A percentile compares a stretch with the other conserved stretches of the same genome.
These are phyloP conservation scores for Cydia strobilella DNA, from an alignment of 1,140 invertebrate genomes.

Conservation along the genomic window DNA sequence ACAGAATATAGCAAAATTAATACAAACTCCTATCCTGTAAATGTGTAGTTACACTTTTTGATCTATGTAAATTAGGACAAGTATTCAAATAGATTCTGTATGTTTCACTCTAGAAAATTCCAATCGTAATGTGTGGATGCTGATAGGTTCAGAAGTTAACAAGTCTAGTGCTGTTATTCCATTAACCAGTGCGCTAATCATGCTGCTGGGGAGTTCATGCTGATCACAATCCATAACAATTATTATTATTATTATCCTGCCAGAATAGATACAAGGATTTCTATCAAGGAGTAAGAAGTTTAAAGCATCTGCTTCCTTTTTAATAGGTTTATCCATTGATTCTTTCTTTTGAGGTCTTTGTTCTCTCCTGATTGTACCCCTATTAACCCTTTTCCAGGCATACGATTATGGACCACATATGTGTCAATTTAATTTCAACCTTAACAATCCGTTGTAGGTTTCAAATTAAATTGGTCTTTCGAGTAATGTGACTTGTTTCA, in stretches of 20 bases:
- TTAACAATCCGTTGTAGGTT: too few relatives aligned
- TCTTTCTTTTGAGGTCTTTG: not conserved
- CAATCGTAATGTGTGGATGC: slow-evolving; percentile 69
- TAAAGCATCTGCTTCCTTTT: not conserved
- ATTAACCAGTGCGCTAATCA: not conserved
- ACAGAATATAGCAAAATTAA: slow-evolving; percentile 53
- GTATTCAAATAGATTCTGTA: slow-evolving; percentile 58
- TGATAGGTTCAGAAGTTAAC: slow-evolving; percentile 62
- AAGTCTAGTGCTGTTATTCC: slow-evolving; percentile 34
- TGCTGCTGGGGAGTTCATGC: not conserved
- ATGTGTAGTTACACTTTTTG: slow-evolving; percentile 41
- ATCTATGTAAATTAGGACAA: slow-evolving; percentile 58
- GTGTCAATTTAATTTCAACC: too few relatives aligned
- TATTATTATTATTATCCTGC: too few relatives aligned
- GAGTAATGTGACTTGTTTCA: too few relatives aligned
- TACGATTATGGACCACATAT: too few relatives aligned
- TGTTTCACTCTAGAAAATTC: slow-evolving; percentile 68
- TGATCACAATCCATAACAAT: not conserved
- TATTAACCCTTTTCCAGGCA: not conserved
- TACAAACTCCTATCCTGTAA: slow-evolving; percentile 38
- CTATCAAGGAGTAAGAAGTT: not conserved
- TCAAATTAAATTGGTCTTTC: too few relatives aligned
- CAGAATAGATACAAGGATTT: not conserved
- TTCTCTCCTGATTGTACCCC: not conserved
- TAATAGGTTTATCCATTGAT: not conserved